Evolutionary conservation across 2,888 invertebrate species (phyloP), one percentile per base, ranked within the genome.

Genomic region (Ametastegia equiseti): DNA sequence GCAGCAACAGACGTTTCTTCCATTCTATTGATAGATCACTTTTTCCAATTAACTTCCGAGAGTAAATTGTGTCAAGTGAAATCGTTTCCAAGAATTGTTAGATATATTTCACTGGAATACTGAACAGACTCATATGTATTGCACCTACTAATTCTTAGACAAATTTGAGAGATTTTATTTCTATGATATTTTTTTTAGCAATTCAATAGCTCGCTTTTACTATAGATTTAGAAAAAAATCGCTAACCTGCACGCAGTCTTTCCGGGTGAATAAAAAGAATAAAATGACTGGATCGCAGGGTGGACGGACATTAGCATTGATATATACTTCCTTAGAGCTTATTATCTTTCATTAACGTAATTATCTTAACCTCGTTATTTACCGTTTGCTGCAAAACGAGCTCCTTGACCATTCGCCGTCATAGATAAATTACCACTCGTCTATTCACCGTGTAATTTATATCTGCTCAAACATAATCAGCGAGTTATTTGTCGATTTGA

Each of bases 331-430:
- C 71, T 47, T 47, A 19, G 30, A 71, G 30, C 47, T 7, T 71
- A 36, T 71, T 57, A 54, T 57, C 19, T 75, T 71, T 36, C 57
- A 75, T 36, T 75, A 75, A 19, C 75, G 54, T 54, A 47, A 54
- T 54, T 75, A 75, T 13, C n/a, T 9, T 45, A 42, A 42, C 75
- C 71, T 75, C 36, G 50, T 75, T 54, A 30, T 54, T 33, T 54
- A 45, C 54, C 67, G n/a, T n/a, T 54, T n/a, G 19, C 13, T 45
- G 15, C 6, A 19, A 42, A 27, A 71, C 23, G 15, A 71, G 23
- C 27, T 15, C 13, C 23, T 45, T 42, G 45, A 27, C 45, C 45
- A 71, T 45, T 71, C 23, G 69, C 45, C 69, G 13, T 71, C 47
- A 9, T n/a, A 36, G 65, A 33, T 36, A 19, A 65, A 65, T 27